phyloP scores from a whole-genome alignment of 1,140 invertebrate species.

The Conus betulinus region DNA sequence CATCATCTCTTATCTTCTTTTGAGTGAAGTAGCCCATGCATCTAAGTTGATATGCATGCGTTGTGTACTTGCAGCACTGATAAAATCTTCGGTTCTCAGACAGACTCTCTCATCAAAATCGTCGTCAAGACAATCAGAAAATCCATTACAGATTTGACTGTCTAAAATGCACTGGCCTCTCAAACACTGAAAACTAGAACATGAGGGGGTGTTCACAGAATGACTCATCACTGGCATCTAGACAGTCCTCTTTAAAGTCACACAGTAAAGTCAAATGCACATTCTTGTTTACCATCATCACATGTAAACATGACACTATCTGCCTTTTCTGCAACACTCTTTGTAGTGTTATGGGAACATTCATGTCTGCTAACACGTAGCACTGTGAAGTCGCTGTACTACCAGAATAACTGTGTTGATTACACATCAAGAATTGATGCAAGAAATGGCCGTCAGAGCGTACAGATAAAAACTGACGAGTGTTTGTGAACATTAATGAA shows the following conservation, averaged over 20 bases:
- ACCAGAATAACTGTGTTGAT: not conserved
- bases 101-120: not conserved
- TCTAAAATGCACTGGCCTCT: constrained; percentile 1
- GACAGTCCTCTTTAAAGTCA: constrained; percentile 16
- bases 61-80: not conserved
- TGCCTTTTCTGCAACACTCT: not conserved
- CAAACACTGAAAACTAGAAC: not conserved
- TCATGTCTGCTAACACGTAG: not conserved
- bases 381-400: not conserved
- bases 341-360: not conserved
- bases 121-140: constrained; percentile 11
- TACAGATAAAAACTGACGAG: not conserved
- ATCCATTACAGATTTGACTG: not conserved
- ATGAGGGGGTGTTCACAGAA: not conserved
- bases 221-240: not conserved
- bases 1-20: too few species aligned
- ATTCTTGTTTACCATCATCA: not conserved
- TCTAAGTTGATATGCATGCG: not conserved
- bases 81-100: too few species aligned
- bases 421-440: not conserved
- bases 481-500: not conserved
- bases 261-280: constrained; percentile 3
- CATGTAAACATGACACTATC: not conserved
- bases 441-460: not conserved
- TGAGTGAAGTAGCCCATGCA: not conserved